phyloP scores from a whole-genome alignment of 2,888 invertebrate genomes.

The Metallyticus violacea region DNA sequence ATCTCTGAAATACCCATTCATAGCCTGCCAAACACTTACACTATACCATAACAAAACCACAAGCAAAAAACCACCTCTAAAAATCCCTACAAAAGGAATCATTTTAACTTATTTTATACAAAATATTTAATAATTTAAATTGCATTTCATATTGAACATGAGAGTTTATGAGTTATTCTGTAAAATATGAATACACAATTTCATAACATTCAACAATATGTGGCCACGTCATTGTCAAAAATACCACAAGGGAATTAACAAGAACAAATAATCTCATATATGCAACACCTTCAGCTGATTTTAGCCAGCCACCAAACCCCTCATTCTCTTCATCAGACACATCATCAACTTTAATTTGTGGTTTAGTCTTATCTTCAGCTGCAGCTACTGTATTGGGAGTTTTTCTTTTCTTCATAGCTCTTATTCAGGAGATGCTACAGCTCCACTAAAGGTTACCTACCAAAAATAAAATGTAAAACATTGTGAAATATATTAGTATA shows the following conservation, averaged over 20 bases:
- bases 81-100: slow-evolving; percentile 35
- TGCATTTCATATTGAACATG: not conserved
- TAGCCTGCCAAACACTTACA: slow-evolving; percentile 65
- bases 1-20: slow-evolving; percentile 69
- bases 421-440: not conserved
- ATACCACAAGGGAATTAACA: slow-evolving; percentile 69
- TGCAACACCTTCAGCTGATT: slow-evolving; percentile 63
- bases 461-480: not conserved
- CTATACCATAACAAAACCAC: slow-evolving; percentile 72
- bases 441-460: not conserved
- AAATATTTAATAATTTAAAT: not conserved
- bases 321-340: slow-evolving; percentile 24
- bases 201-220: slow-evolving; percentile 60
- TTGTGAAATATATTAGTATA: no score
- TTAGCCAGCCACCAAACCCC: slow-evolving; percentile 33
- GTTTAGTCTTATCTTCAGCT: not conserved
- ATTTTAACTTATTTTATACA: not conserved
- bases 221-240: slow-evolving; percentile 72
- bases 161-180: slow-evolving; percentile 39
- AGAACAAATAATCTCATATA: slow-evolving; percentile 80
- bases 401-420: slow-evolving; percentile 21
- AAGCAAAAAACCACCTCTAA: slow-evolving; percentile 63
- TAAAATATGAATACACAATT: slow-evolving; percentile 47
- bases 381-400: not conserved
- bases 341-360: not conserved